These are phyloP conservation scores for Tyto alba DNA, from an alignment of 2,113 vertebrate species.

Conservation along the genomic window DNA sequence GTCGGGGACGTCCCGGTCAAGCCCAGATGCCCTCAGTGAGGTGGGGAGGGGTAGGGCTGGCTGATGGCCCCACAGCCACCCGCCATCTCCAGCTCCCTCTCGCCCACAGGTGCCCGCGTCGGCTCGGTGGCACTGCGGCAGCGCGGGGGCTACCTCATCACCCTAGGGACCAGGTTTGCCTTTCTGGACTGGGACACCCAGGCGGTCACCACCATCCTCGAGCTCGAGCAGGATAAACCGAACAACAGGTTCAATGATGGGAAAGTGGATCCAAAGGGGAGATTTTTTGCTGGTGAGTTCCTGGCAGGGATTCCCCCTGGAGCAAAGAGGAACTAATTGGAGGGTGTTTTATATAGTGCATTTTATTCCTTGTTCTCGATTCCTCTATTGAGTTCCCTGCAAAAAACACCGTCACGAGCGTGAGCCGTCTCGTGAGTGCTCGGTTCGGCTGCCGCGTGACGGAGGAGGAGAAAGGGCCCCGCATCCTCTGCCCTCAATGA, in stretches of 20 bases:
- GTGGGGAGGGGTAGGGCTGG: background rate
- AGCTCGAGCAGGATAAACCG: slow-evolving; percentile 67
- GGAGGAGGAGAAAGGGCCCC: background rate
- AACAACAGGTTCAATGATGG: slow-evolving; percentile 81
- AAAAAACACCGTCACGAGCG: fast-evolving
- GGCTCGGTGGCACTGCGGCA: slow-evolving; percentile 67
- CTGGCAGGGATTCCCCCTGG: background rate
- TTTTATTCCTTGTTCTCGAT: background rate
- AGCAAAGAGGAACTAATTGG: background rate
- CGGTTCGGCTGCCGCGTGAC: background rate
- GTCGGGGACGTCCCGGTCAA: background rate
- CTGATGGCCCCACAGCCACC: background rate
- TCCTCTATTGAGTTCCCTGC: background rate
- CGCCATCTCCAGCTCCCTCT: background rate
- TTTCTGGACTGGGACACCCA: slow-evolving; percentile 72
- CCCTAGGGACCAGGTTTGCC: slow-evolving; percentile 70
- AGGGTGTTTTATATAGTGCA: background rate
- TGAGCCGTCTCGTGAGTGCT: background rate
- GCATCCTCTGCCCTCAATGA: background rate
- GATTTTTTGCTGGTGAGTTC: slow-evolving; percentile 75
- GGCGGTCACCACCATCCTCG: slow-evolving; percentile 30
- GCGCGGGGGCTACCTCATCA: slow-evolving; percentile 63
- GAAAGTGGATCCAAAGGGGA: slow-evolving; percentile 79
- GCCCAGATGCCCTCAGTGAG: fast-evolving
- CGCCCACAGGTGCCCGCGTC: slow-evolving; percentile 35